Evolutionary conservation across 2,113 vertebrate species (phyloP).

Genomic region (Atlantisia rogersi): DNA sequence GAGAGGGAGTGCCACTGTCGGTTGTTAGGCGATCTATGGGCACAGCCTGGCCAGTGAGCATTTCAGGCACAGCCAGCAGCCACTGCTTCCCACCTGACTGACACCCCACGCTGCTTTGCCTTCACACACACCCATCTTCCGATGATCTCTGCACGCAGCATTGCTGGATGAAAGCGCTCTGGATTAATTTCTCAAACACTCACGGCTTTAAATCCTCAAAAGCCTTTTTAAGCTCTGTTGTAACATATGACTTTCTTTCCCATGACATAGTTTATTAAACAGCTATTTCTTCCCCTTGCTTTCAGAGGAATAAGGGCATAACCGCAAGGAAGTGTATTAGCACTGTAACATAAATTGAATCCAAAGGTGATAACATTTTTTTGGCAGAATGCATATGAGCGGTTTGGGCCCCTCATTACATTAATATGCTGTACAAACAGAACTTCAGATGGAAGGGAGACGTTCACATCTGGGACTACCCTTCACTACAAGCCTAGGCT

Average conservation of each 20-base stretch:
- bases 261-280: background rate
- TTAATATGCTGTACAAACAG: background rate
- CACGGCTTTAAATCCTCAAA: background rate
- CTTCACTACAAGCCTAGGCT: background rate
- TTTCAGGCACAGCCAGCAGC: background rate
- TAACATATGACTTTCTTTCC: background rate
- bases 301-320: background rate
- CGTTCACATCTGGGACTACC: background rate
- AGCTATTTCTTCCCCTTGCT: background rate
- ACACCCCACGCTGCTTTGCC: background rate
- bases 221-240: background rate
- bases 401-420: background rate
- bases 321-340: background rate
- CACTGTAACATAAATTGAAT: background rate
- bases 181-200: background rate
- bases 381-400: background rate
- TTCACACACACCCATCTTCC: rapidly evolving
- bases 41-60: background rate
- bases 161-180: background rate
- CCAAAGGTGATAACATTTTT: background rate
- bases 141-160: background rate
- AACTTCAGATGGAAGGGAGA: background rate
- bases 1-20: background rate
- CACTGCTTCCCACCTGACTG: background rate
- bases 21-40: rapidly evolving